These are phyloP conservation scores for Ptychoptera contaminata DNA, from an alignment of 2,888 invertebrate genomes.

Conservation along the genomic window DNA sequence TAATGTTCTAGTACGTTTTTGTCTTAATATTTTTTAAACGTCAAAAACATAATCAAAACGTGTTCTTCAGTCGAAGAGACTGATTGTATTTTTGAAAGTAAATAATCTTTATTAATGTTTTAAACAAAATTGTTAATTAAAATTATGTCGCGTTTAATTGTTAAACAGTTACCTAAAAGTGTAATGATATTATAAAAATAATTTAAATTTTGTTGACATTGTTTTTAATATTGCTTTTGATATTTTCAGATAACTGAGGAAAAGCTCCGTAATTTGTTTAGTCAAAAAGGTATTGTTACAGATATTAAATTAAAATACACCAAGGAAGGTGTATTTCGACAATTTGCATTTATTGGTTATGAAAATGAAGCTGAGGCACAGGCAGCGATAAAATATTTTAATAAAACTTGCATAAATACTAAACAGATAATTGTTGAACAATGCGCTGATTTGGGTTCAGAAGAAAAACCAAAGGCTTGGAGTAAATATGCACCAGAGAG, in stretches of 20 bases:
- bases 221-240: conserved; percentile 5
- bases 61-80: too few species aligned
- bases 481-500: conserved; percentile 79
- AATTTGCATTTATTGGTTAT: conserved; percentile 89
- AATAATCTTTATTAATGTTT: too few species aligned
- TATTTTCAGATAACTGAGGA: conserved; percentile 57
- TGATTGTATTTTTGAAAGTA: too few species aligned
- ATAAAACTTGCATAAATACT: conserved; percentile 74
- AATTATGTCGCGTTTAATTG: conserved; percentile 69
- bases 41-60: too few species aligned
- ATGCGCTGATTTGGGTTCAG: conserved; percentile 51
- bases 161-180: conserved; percentile 79
- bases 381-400: conserved; percentile 59
- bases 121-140: neutral
- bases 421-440: conserved; percentile 63
- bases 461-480: conserved; percentile 77
- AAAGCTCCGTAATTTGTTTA: conserved; percentile 58
- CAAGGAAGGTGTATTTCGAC: conserved; percentile 77
- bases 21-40: too few species aligned
- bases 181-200: conserved; percentile 32
- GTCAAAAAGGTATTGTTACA: conserved; percentile 70
- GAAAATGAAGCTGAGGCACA: conserved; percentile 64
- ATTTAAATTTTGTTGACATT: conserved; percentile 2
- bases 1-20: too few species aligned
- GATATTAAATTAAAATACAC: conserved; percentile 90